phyloP scores from a whole-genome alignment of 2,113 vertebrate species.

The Toxostoma redivivum region DNA sequence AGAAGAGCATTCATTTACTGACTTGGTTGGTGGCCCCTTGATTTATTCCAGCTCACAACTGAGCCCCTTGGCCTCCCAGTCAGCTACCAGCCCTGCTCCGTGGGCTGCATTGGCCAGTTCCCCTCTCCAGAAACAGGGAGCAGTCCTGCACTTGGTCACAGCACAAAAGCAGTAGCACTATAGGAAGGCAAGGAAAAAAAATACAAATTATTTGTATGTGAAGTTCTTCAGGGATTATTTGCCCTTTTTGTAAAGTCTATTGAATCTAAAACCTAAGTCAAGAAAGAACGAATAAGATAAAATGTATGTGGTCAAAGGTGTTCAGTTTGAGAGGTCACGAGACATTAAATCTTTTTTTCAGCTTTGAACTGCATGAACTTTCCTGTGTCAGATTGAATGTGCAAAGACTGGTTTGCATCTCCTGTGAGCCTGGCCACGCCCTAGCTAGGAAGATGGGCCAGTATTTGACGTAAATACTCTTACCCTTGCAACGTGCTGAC shows the following conservation, averaged over 20 bases:
- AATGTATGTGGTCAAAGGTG: background rate
- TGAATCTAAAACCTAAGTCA: background rate
- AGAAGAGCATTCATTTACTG: background rate
- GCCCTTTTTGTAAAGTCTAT: background rate
- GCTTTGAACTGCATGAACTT: background rate
- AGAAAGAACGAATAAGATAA: background rate
- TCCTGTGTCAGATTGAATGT: background rate
- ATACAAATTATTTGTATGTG: background rate
- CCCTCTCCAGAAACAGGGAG: background rate
- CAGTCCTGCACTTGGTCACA: background rate
- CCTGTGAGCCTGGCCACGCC: background rate
- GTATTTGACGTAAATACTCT: background rate
- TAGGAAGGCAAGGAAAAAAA: background rate
- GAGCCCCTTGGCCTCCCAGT: background rate
- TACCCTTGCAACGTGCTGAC: background rate
- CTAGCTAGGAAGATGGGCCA: background rate
- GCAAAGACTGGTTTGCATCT: background rate
- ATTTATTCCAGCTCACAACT: background rate
- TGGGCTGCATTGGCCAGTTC: background rate
- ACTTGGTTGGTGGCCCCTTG: background rate
- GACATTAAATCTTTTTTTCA: background rate
- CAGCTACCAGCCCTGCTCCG: background rate
- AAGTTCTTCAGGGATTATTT: background rate
- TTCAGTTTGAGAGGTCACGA: background rate
- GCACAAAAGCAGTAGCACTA: rapidly evolving